Evolutionary conservation across 2,797 vertebrate genomes (phyloP).

Genomic region (Hippoglossus hippoglossus): DNA sequence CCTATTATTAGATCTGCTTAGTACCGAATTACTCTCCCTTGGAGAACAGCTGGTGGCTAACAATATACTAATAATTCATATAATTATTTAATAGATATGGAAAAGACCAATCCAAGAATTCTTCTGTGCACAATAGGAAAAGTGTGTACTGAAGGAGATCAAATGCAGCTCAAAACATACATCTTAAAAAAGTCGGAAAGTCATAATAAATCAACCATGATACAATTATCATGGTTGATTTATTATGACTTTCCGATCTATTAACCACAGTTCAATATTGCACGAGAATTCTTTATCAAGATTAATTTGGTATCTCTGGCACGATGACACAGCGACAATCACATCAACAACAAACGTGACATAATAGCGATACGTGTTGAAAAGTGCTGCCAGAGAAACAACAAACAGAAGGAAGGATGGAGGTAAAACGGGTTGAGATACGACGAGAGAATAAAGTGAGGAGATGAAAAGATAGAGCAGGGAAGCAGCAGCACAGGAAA

Average conservation of each 20-base stretch:
- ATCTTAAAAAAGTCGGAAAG: too few relatives aligned
- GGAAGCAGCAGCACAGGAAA: conserved; percentile 43
- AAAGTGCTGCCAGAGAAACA: conserved; percentile 7
- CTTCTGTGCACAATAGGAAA: conserved; percentile 1
- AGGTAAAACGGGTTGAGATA: background rate
- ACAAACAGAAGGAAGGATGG: conserved; percentile 2
- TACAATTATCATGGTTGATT: too few relatives aligned
- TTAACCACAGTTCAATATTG: too few relatives aligned
- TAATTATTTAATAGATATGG: background rate
- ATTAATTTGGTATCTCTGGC: background rate
- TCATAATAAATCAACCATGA: too few relatives aligned
- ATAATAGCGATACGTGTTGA: background rate
- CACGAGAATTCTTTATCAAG: background rate
- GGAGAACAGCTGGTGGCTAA: conserved; percentile 18
- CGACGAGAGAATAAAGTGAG: conserved; percentile 4
- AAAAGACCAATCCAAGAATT: background rate
- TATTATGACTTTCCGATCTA: too few relatives aligned
- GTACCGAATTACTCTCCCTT: conserved; percentile 10
- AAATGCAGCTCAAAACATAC: background rate
- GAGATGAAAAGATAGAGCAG: conserved; percentile 12
- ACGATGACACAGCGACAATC: background rate
- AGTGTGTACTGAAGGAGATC: background rate
- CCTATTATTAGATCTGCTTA: conserved; percentile 20
- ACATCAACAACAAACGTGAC: conserved; percentile 1
- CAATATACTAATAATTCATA: background rate